A percentile compares a stretch with the other conserved stretches of the same genome.
Conservation (phyloP, 2,888 invertebrate species). For the Rugalucina vietnamica region DNA sequence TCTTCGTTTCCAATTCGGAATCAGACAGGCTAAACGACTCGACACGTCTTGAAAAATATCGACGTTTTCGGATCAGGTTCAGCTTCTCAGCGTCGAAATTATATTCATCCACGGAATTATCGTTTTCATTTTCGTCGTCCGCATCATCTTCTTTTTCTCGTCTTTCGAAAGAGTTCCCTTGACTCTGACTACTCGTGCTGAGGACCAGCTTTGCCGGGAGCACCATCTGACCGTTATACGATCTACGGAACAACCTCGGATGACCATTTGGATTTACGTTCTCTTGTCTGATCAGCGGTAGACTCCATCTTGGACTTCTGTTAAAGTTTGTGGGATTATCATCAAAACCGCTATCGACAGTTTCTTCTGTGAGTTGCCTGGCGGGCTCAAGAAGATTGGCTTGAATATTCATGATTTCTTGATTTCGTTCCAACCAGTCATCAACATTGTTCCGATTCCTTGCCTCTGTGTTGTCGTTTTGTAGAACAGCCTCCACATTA, state of each 20-base stretch:
- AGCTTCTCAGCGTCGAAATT: background rate
- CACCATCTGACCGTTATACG: constrained; percentile 54
- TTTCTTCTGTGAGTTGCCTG: constrained; percentile 71
- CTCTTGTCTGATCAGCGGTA: constrained; percentile 18
- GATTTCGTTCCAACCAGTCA: constrained; percentile 49
- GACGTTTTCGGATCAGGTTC: constrained; percentile 13
- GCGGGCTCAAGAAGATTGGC: constrained; percentile 39
- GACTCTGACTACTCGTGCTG: constrained; percentile 45
- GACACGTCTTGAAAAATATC: constrained; percentile 28
- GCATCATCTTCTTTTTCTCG: constrained; percentile 50
- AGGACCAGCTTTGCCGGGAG: constrained; percentile 59
- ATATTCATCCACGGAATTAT: background rate
- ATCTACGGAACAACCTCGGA: constrained; percentile 40
- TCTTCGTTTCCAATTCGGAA: constrained; percentile 41
- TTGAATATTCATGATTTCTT: background rate
- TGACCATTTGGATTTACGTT: constrained; percentile 43
- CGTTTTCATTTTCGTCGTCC: constrained; percentile 55
- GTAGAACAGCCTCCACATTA: background rate
- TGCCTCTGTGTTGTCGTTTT: background rate
- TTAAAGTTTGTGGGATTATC: constrained; percentile 53
- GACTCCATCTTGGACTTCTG: constrained; percentile 41
- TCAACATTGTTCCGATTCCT: constrained; percentile 10
- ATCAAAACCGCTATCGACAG: constrained; percentile 73
- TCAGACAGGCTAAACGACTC: constrained; percentile 60
- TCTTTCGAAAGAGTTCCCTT: constrained; percentile 39